A percentile compares a stretch with the other conserved stretches of the same genome.
Conservation (phyloP, 2,888 invertebrate genomes). For the Lepas anatifera region DNA sequence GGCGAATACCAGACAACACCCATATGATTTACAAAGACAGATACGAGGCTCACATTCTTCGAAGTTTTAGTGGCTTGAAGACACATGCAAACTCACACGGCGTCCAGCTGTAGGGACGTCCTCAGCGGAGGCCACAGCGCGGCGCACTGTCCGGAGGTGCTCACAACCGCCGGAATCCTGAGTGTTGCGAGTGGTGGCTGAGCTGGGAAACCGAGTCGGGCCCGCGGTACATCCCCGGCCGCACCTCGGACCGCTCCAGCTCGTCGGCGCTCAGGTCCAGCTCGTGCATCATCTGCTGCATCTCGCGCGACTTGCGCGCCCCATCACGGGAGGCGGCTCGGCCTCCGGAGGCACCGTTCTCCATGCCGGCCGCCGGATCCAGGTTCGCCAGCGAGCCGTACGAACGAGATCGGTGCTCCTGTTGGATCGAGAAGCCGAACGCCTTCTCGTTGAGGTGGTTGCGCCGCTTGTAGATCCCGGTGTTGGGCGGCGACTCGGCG, state of each 20-base stretch:
- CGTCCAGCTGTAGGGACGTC: too few relatives aligned
- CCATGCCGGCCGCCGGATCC: slow-evolving; percentile 53
- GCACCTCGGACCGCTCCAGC: slow-evolving; percentile 52
- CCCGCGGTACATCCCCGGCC: slow-evolving; percentile 43
- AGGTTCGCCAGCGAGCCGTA: slow-evolving; percentile 84
- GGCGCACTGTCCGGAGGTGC: too few relatives aligned
- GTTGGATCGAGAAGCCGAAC: slow-evolving; percentile 84
- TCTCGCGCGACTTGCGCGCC: slow-evolving; percentile 42
- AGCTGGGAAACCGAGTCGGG: slow-evolving; percentile 17
- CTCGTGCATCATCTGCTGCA: slow-evolving; percentile 86
- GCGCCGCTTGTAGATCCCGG: slow-evolving; percentile 52
- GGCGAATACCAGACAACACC: too few relatives aligned
- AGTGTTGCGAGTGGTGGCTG: slow-evolving; percentile 13
- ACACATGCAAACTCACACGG: too few relatives aligned
- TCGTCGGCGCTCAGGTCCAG: slow-evolving; percentile 68
- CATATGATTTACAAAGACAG: too few relatives aligned
- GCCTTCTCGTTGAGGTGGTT: slow-evolving; percentile 76
- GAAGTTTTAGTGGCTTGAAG: too few relatives aligned
- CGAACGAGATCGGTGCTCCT: slow-evolving; percentile 83
- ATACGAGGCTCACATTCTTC: too few relatives aligned
- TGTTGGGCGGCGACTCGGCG: slow-evolving; percentile 18
- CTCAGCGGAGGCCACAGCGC: too few relatives aligned
- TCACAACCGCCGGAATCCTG: slow-evolving; percentile 18
- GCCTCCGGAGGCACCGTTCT: too few relatives aligned
- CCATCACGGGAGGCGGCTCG: slow-evolving; percentile 25